Evolutionary conservation across 2,888 invertebrate species (phyloP).

Genomic region (Cyaniris semiargus): DNA sequence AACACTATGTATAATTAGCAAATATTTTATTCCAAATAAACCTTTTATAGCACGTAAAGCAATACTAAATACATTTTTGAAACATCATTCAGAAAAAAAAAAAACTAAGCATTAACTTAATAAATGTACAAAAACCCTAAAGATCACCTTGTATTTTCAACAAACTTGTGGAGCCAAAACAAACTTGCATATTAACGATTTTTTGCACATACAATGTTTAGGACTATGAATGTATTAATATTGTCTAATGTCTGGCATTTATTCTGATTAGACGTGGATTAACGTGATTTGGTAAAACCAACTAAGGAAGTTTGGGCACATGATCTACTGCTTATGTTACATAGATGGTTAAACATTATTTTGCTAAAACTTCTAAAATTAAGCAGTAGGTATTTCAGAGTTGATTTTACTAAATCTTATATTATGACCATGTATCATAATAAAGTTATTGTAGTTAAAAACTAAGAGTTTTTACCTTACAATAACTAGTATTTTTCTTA

Average conservation of each 20-base stretch:
- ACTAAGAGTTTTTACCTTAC: background rate
- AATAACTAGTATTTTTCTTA: background rate
- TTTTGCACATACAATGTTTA: background rate
- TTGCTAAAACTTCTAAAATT: background rate
- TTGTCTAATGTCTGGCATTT: background rate
- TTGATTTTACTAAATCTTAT: background rate
- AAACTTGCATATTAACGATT: background rate
- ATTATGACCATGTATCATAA: background rate
- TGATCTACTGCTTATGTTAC: background rate
- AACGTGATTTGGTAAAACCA: background rate
- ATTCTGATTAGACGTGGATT: background rate
- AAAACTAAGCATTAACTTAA: background rate
- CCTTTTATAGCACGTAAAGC: background rate
- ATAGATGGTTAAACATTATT: background rate
- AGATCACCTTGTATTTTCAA: background rate
- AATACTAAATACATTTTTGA: background rate
- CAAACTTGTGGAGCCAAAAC: background rate
- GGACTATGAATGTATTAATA: background rate
- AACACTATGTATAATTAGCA: conserved; percentile 1
- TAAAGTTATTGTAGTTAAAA: background rate
- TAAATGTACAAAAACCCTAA: background rate
- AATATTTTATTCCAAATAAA: background rate
- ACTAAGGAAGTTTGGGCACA: background rate
- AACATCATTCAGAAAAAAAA: background rate
- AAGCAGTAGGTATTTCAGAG: background rate